Evolutionary conservation across 2,888 invertebrate species (phyloP).

Genomic region (Spodoptera exigua): DNA sequence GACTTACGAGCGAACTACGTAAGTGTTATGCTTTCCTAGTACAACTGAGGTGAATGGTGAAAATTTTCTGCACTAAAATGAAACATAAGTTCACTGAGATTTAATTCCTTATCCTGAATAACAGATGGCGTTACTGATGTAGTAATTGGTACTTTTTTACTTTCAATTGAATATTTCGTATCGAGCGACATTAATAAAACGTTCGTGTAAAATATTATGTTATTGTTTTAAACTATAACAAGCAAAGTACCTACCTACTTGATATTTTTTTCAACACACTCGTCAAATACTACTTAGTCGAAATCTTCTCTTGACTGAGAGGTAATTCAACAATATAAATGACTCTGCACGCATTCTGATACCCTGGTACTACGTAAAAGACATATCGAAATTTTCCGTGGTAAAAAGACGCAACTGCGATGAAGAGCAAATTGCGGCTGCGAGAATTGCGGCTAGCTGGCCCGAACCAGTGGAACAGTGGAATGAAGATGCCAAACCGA

Average conservation of each 20-base stretch:
- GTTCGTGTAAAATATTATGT: too few relatives aligned
- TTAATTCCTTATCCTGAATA: neutral
- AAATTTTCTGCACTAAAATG: conserved; percentile 59
- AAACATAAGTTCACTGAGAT: conserved; percentile 28
- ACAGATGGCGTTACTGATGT: conserved; percentile 43
- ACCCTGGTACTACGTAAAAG: conserved; percentile 33
- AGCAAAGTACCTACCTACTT: too few relatives aligned
- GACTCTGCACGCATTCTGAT: neutral
- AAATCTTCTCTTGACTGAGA: too few relatives aligned
- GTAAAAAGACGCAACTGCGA: conserved; percentile 32
- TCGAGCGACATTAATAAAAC: too few relatives aligned
- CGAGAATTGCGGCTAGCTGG: too few relatives aligned
- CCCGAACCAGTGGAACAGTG: too few relatives aligned
- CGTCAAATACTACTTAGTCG: too few relatives aligned
- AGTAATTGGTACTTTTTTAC: conserved; percentile 32
- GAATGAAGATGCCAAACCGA: too few relatives aligned
- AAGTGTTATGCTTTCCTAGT: conserved; percentile 79
- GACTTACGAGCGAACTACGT: conserved; percentile 94
- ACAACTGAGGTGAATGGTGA: conserved; percentile 57
- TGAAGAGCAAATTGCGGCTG: neutral
- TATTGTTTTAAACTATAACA: too few relatives aligned
- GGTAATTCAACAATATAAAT: too few relatives aligned
- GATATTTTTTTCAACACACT: too few relatives aligned
- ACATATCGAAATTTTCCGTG: conserved; percentile 45
- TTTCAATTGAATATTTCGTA: too few relatives aligned